Conservation (phyloP, 2,113 vertebrate genomes). For the Ranitomeya variabilis region DNA sequence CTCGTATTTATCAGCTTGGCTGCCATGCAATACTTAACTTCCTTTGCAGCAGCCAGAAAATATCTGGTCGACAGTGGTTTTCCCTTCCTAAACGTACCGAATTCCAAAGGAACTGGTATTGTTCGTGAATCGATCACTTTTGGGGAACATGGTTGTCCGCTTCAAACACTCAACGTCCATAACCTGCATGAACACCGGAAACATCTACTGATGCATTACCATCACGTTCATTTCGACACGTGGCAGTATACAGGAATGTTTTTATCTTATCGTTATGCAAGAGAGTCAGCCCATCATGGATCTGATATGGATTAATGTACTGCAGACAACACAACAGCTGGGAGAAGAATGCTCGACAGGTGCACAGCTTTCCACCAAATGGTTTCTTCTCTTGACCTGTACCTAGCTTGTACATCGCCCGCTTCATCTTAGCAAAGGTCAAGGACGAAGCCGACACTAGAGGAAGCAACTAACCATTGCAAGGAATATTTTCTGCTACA, state of each 20-base stretch:
- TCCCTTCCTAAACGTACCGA: too few relatives aligned
- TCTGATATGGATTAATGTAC: not conserved
- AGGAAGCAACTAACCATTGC: conserved; percentile 4
- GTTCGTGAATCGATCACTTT: too few relatives aligned
- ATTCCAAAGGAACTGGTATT: too few relatives aligned
- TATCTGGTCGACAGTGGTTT: too few relatives aligned
- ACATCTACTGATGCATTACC: not conserved
- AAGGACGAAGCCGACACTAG: not conserved
- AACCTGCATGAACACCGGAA: not conserved
- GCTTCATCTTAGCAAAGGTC: not conserved
- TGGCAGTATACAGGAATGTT: not conserved
- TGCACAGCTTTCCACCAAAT: conserved; percentile 33
- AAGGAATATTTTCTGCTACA: not conserved
- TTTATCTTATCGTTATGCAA: not conserved
- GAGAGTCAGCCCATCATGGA: not conserved
- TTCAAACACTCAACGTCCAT: too few relatives aligned
- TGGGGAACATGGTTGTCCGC: too few relatives aligned
- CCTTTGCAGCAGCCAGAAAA: too few relatives aligned
- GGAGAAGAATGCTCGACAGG: conserved; percentile 1
- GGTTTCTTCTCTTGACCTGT: conserved; percentile 17
- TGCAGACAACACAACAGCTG: conserved; percentile 22
- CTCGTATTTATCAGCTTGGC: too few relatives aligned
- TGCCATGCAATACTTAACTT: too few relatives aligned
- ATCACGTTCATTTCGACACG: not conserved
- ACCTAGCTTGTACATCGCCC: not conserved